Base-by-base conservation (phyloP, 2,888 invertebrate species). In the Plagodis pulveraria region DNA sequence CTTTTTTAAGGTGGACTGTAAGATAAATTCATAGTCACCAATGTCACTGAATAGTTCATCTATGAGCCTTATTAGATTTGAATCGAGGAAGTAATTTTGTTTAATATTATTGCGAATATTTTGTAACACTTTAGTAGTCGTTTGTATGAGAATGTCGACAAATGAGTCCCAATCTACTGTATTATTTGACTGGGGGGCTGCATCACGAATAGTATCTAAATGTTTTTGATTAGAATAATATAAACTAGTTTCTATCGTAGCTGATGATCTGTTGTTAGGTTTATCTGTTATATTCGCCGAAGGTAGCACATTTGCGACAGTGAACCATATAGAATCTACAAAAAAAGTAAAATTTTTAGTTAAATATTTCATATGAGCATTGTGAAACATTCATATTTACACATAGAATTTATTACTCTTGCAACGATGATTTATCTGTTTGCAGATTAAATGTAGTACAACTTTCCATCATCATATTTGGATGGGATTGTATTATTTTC, bases 41-140 rank as follows among this genome's bases (percentile, higher is more conserved):
- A 49, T 50, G n/a, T 53, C 34, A 36, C 57, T 50, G 36, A 52
- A 56, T 7, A 64, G 11, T 22, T 46, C 36, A 6, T 50, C 11
- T 6, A 58, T 41, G 11, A 50, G 50, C 5, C 50, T 35, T 43
- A 59, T 53, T 43, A 45, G 6, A 32, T 56, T 53, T 50, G 50
- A n/a, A 11, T 64, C 50, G n/a, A 64, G 43, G 7, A 51, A 54
- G 43, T 64, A 64, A 41, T 58, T 50, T 8, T 56, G 8, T 44
- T 40, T 33, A 7, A 64, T 41, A 35, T 56, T 63, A 5, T n/a
- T 9, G 32, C 55, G 60, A 22, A 60, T 55, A 35, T 22, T 58
- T 6, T 43, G 36, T 9, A 63, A 40, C 40, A 49, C 45, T 22
- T 55, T 32, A 10, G 32, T 51, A 6, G 56, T 46, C 0, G 49